Percentiles rank a stretch among this genome's conserved stretches.
Conservation (phyloP, 2,797 vertebrate species). For the Linurgus olivaceus region DNA sequence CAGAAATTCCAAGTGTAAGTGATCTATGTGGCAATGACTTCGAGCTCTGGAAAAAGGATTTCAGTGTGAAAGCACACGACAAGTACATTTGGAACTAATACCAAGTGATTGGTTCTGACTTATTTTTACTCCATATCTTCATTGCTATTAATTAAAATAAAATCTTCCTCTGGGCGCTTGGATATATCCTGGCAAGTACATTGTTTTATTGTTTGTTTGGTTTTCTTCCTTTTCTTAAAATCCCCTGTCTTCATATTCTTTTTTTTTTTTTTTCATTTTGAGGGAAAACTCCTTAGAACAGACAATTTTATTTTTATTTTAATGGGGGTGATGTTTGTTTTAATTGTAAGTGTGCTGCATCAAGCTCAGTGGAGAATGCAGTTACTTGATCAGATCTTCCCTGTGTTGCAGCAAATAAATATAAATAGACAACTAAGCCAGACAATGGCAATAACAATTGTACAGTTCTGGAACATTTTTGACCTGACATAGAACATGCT, state of each 20-base stretch:
- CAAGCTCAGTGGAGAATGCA: background rate
- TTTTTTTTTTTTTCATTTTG: background rate
- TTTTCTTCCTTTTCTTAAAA: background rate
- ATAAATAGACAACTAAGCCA: background rate
- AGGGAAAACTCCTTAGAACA: background rate
- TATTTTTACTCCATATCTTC: background rate
- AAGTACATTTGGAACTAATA: background rate
- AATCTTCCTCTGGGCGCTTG: background rate
- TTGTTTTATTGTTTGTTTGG: background rate
- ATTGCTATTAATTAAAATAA: slow-evolving; percentile 34
- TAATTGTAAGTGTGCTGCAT: background rate
- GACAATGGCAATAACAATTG: background rate
- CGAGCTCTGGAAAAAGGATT: background rate
- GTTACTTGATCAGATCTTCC: background rate
- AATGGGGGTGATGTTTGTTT: no score
- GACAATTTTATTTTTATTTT: background rate
- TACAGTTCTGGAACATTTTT: background rate
- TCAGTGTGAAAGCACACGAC: background rate
- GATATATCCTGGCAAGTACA: background rate
- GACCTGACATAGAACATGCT: background rate
- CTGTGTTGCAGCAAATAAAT: background rate
- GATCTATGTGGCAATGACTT: background rate
- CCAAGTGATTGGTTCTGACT: background rate
- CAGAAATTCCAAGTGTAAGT: background rate
- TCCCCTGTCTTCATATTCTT: background rate